phyloP scores from a whole-genome alignment of 1,140 invertebrate species.

The Dermatophagoides farinae region DNA sequence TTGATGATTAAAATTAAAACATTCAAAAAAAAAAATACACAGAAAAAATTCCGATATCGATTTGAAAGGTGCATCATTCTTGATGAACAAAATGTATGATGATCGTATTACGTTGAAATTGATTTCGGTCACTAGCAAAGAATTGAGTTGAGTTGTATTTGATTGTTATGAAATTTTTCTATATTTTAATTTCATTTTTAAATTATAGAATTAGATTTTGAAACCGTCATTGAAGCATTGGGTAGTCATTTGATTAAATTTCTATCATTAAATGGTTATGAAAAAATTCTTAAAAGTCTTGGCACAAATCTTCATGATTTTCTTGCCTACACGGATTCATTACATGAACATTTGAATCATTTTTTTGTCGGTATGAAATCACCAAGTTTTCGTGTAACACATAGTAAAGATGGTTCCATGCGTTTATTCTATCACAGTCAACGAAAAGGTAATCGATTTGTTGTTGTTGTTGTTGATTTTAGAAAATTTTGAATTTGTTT shows the following conservation, averaged over 20 bases:
- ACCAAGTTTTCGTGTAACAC: slow-evolving; percentile 28
- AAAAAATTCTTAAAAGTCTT: slow-evolving; percentile 49
- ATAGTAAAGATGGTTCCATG: slow-evolving; percentile 22
- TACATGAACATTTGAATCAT: slow-evolving; percentile 42
- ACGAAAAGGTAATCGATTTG: slow-evolving; percentile 17
- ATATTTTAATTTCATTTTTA: background rate
- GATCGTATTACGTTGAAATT: slow-evolving; percentile 15
- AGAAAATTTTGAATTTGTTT: background rate
- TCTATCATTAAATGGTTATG: slow-evolving; percentile 27
- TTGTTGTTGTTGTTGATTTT: background rate
- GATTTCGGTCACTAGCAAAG: slow-evolving; percentile 11
- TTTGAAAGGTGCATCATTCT: slow-evolving; percentile 16
- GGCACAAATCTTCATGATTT: slow-evolving; percentile 59
- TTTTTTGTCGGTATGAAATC: slow-evolving; percentile 24
- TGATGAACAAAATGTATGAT: slow-evolving; percentile 16
- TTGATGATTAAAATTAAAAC: background rate
- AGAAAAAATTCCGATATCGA: slow-evolving; percentile 13
- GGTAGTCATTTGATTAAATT: slow-evolving; percentile 26
- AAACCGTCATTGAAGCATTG: slow-evolving; percentile 24
- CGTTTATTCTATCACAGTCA: slow-evolving; percentile 28
- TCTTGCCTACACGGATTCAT: slow-evolving; percentile 62
- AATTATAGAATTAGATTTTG: slow-evolving; percentile 18
- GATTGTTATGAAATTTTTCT: background rate
- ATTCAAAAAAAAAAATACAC: background rate
- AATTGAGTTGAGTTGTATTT: background rate